Evolutionary conservation across 2,797 vertebrate genomes (phyloP), one percentile per base, ranked within the genome.

Genomic region (Cossypha dichroa): DNA sequence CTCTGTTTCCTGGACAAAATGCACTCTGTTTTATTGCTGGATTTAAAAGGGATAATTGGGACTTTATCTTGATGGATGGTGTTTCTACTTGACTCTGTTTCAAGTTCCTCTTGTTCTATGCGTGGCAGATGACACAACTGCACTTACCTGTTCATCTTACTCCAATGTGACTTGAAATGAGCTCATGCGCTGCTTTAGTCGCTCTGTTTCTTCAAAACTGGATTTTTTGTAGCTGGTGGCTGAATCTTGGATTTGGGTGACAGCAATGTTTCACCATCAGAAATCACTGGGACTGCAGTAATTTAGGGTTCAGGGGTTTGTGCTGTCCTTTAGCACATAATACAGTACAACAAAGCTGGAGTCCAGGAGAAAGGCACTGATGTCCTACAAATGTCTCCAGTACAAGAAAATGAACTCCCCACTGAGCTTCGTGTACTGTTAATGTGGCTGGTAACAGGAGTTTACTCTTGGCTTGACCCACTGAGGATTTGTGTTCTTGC

Each of bases 21-120:
- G 95, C 94, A 97, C 96, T 96, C 94, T 94, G 85, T 96, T 96
- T 94, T 94, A 92, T 95, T 97, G 96, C 93, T 97, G 96, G 87
- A 96, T 95, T 92, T 95, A 85, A 96, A 97, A 93, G 91, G 96
- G 91, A 85, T 95, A 93, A 94, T 69, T 94, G 91, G 62, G 87
- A 73, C 91, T 97, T 94, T 92, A 48, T 70, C 89, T 81, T 86
- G 89, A 81, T 72, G 89, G 79, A 81, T 86, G 36, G 51, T 88
- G 63, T 93, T 96, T 91, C 87, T 90, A 62, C 49, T 89, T 93
- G 73, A 83, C 69, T 92, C 66, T 92, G 38, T 88, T 96, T 78
- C 72, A 72, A 93, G 60, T 77, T 94, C 70, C 43, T 95, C 69
- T 87, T 96, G 83, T 74, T 94, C 80, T 93, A 0, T 81, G 69